Base-by-base conservation (phyloP, 2,888 invertebrate genomes). In the Pteria penguin region DNA sequence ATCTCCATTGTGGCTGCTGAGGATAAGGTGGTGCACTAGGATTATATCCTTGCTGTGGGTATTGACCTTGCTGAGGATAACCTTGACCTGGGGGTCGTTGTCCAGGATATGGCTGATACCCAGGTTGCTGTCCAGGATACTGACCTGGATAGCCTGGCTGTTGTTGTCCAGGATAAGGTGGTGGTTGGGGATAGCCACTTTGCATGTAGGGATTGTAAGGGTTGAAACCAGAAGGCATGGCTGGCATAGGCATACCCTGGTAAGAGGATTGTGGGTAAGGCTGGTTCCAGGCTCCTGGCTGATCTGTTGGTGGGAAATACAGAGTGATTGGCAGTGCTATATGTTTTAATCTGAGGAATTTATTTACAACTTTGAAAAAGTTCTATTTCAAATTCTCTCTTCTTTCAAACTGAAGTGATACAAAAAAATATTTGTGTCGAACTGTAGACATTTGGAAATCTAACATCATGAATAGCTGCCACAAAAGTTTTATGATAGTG, bases 141-240 rank as follows among this genome's bases (percentile, higher is more conserved):
- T 71, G 76, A 29, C 69, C 69, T 24, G 75, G 81, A 33, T 76
- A 76, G 24, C 76, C 78, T 65, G 74, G 72, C 32, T 36, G 67
- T 27, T 62, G 68, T 72, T 65, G 72, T 22, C 57, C 68, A 33
- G 80, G 79, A 66, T 80, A 81, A 1, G 79, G 79, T 26, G 78
- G 82, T 2, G 78, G 75, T 22, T 80, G 80, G n/a, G 78, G 79
- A 71, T 83, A 83, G 18, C 45, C 45, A 11, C 78, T 78, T 26
- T 81, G 76, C 86, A 86, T 87, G 78, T 88, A 88, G 14, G 88
- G 89, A 61, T 88, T 88, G 72, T 86, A 86, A 0, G 88, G 80
- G 74, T 85, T 87, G 67, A 83, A 87, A 2, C 87, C 87, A 29
- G 83, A 79, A 1, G 86, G 82, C 86, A 86, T 87, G 14, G 85